Base-by-base conservation (phyloP, 2,113 vertebrate genomes). In the Periophthalmodon schlosseri region DNA sequence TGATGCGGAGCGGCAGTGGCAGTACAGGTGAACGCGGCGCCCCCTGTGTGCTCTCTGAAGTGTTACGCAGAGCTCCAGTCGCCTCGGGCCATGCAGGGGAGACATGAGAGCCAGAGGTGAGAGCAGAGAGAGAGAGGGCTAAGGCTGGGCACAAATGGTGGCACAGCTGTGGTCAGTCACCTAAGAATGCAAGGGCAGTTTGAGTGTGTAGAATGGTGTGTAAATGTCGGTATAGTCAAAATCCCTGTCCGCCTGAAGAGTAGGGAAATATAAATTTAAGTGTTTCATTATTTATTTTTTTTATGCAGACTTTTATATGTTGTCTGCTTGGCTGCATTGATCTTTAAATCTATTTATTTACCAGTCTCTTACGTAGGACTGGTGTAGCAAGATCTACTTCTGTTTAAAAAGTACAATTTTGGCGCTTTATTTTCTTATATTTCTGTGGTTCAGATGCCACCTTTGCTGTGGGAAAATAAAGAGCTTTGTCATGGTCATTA, bases 1-100 rank as follows among this genome's bases (percentile, higher is more conserved):
- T 81, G 85, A 91, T 79, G 83, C 78, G 74, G 69, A 77, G 77
- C 84, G 63, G 47, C 87, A 78, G 84, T 82, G 80, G 81, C 83
- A 74, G 78, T 50, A 74, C 77, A 90, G 87, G 89, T 84, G 84
- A 87, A 74, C 58, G 78, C 34, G 23, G 80, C 34, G 21, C 71
- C 80, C 73, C 78, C 49, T 5, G 49, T 20, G 72, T 83, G 88
- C 79, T 85, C 76, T 69, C 71, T 80, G 84, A 77, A 87, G 84
- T 85, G 80, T 89, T 85, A 86, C 84, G 57, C 86, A 76, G 80
- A 81, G 73, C 50, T 36, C 74, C 78, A 52, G 78, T 72, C 8
- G 28, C 58, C 58, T 13, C 23, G 63, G 79, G 68, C 69, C 52
- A 84, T 74, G 73, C 61, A 9, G 60, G 80, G 28, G 33, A 70